These are phyloP conservation scores for Pegea sp. DNA, from an alignment of 23 tunicate genomes.

Conservation along the genomic window DNA sequence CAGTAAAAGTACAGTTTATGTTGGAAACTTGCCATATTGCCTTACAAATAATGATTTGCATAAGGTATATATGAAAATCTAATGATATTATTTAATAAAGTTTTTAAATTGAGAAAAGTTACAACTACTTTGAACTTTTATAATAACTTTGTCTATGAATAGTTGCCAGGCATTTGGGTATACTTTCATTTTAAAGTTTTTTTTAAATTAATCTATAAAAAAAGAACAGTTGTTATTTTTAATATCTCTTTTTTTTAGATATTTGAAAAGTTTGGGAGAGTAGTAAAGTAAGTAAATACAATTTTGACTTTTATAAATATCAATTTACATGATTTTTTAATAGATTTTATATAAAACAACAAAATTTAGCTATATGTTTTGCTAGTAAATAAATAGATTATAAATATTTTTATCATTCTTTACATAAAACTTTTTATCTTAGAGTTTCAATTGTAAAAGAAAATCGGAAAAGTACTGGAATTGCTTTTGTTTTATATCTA, in stretches of 20 bases:
- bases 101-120: too few species aligned
- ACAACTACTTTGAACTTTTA: too few species aligned
- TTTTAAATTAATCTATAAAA: neutral
- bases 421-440: neutral
- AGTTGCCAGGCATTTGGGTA: too few species aligned
- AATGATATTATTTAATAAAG: too few species aligned
- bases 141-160: too few species aligned
- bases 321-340: too few species aligned
- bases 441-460: slow-evolving; percentile 33
- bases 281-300: slow-evolving; percentile 13
- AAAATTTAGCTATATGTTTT: neutral
- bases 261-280: slow-evolving; percentile 9
- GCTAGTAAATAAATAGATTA: neutral
- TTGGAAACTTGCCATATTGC: slow-evolving; percentile 42
- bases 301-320: too few species aligned
- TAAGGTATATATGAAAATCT: slow-evolving; percentile 33
- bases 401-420: neutral
- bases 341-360: too few species aligned
- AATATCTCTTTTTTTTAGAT: slow-evolving; percentile 1
- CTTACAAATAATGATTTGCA: slow-evolving; percentile 69
- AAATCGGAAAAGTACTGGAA: slow-evolving; percentile 48
- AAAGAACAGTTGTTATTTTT: neutral
- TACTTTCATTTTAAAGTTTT: neutral
- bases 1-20: slow-evolving; percentile 76
- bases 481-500: slow-evolving; percentile 44